phyloP scores from a whole-genome alignment of 2,113 vertebrate genomes.

The Triplophysa tibetana region DNA sequence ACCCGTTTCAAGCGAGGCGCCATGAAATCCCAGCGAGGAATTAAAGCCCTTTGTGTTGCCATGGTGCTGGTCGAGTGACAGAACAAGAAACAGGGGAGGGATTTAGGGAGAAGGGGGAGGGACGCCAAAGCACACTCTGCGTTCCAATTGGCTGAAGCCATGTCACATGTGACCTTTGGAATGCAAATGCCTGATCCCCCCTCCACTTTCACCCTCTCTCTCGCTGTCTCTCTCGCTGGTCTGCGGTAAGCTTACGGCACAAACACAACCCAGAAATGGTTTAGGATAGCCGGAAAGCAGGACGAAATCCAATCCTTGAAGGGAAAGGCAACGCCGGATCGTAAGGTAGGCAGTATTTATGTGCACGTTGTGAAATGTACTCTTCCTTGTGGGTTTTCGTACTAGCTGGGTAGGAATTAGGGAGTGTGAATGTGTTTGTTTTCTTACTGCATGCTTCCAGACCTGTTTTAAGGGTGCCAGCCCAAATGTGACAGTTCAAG shows the following conservation, averaged over 20 bases:
- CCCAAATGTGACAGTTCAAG: slow-evolving; percentile 47
- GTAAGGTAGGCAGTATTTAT: slow-evolving; percentile 62
- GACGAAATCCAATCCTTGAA: slow-evolving; percentile 52
- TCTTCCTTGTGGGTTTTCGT: slow-evolving; percentile 19
- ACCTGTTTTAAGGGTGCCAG: slow-evolving; percentile 35
- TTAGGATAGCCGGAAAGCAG: slow-evolving; percentile 60
- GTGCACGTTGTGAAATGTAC: not conserved
- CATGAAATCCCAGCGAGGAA: slow-evolving; percentile 50
- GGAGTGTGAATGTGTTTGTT: slow-evolving; percentile 42
- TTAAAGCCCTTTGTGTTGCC: slow-evolving; percentile 68
- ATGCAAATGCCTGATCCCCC: slow-evolving; percentile 67
- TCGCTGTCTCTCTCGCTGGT: slow-evolving; percentile 41
- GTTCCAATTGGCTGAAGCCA: slow-evolving; percentile 58
- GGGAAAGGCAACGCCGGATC: slow-evolving; percentile 44
- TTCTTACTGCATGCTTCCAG: slow-evolving; percentile 51
- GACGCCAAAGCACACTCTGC: not conserved
- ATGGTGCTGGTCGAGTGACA: slow-evolving; percentile 73
- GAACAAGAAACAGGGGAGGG: slow-evolving; percentile 44
- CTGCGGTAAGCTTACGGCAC: slow-evolving; percentile 59
- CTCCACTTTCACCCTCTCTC: slow-evolving; percentile 46
- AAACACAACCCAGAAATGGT: slow-evolving; percentile 67
- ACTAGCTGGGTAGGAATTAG: slow-evolving; percentile 13
- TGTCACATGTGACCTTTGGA: slow-evolving; percentile 70
- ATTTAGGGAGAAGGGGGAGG: slow-evolving; percentile 49
- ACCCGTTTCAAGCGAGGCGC: slow-evolving; percentile 50